These are phyloP conservation scores for Sebastes matsubarae DNA, from an alignment of 2,797 vertebrate genomes.

Conservation along the genomic window DNA sequence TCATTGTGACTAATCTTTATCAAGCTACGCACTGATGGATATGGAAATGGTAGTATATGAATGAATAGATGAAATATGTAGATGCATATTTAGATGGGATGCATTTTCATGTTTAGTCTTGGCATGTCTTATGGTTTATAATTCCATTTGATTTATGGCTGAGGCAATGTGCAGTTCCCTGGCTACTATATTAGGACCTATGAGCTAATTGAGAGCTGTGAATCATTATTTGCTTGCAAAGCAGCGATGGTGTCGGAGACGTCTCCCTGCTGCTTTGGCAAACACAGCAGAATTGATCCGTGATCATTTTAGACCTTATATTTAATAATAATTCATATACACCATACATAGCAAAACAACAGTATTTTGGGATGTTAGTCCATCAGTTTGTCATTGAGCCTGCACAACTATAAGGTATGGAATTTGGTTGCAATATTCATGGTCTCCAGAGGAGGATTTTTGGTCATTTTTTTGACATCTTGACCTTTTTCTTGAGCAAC, in stretches of 20 bases:
- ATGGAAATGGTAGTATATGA: conserved; percentile 64
- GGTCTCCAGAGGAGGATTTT: neutral
- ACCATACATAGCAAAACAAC: neutral
- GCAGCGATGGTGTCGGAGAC: conserved; percentile 1
- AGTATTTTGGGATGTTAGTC: neutral
- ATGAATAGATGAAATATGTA: conserved; percentile 60
- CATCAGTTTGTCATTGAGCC: neutral
- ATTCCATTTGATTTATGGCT: conserved; percentile 69
- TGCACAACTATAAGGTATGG: neutral
- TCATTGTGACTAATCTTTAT: conserved; percentile 81
- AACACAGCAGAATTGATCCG: neutral
- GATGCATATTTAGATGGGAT: conserved; percentile 60
- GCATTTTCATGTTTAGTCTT: conserved; percentile 42
- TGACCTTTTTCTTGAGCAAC: neutral
- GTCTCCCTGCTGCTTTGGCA: neutral
- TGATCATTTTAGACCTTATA: neutral
- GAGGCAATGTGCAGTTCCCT: conserved; percentile 34
- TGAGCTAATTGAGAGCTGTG: conserved; percentile 69
- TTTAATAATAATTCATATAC: neutral
- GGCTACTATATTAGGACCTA: conserved; percentile 49
- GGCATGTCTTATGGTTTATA: conserved; percentile 49
- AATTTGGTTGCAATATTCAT: neutral
- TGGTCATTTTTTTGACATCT: neutral
- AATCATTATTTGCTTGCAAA: conserved; percentile 59
- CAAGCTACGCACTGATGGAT: conserved; percentile 72